A percentile compares a stretch with the other conserved stretches of the same genome.
These are phyloP conservation scores for Halichoerus grypus DNA, from an alignment of 2,113 vertebrate genomes.

Conservation along the genomic window DNA sequence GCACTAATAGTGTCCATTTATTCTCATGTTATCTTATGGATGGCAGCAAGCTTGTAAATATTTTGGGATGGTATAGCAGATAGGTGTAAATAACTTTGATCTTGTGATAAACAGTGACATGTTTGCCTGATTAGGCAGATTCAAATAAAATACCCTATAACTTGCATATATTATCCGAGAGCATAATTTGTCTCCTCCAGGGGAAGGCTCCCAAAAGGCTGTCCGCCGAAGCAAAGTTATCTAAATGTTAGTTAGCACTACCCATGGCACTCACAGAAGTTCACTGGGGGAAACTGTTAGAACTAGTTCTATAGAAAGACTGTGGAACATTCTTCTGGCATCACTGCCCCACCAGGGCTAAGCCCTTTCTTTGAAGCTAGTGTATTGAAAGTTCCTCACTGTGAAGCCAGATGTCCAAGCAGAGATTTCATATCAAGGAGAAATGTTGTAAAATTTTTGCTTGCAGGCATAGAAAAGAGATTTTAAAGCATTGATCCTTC, in stretches of 20 bases:
- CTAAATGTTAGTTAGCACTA: neutral
- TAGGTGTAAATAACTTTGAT: neutral
- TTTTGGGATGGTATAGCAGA: neutral
- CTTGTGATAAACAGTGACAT: neutral
- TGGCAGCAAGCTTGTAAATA: neutral
- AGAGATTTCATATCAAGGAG: slow-evolving; percentile 79
- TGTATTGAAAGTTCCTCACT: slow-evolving; percentile 80
- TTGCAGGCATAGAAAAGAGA: slow-evolving; percentile 75
- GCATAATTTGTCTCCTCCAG: neutral
- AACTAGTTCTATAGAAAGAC: slow-evolving; percentile 65
- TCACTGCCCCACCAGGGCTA: slow-evolving; percentile 46
- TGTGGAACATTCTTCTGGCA: slow-evolving; percentile 67
- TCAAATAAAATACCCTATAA: neutral
- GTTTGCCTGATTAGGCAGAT: neutral
- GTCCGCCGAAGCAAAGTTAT: neutral
- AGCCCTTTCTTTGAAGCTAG: slow-evolving; percentile 78
- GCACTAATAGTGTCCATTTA: neutral
- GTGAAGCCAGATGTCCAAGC: slow-evolving; percentile 77
- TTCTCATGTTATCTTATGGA: neutral
- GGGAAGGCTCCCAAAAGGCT: neutral
- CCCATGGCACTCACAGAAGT: neutral
- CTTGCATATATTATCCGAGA: neutral
- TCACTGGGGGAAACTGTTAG: slow-evolving; percentile 53
- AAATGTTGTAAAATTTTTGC: slow-evolving; percentile 77
- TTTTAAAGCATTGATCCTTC: slow-evolving; percentile 73